A percentile compares a stretch with the other conserved stretches of the same genome.
These are phyloP conservation scores for Tringa solitaria DNA, from an alignment of 2,113 vertebrate species.

Conservation along the genomic window DNA sequence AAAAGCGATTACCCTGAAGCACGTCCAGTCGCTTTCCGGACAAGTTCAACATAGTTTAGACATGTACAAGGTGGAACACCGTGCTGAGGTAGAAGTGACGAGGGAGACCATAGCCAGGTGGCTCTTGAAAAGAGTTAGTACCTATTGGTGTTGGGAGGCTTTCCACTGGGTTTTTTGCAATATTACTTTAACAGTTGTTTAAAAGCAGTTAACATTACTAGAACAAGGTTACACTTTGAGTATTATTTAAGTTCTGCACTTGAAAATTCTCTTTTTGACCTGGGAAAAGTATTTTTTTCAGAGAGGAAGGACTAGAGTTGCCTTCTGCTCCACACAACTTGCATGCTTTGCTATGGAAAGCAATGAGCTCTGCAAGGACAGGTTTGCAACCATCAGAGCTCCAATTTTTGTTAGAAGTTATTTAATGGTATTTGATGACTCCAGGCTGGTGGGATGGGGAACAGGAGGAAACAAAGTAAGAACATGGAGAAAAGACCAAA, in stretches of 20 bases:
- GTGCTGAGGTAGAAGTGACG: background rate
- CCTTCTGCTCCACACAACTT: background rate
- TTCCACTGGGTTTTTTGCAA: background rate
- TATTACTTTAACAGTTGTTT: background rate
- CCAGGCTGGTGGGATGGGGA: background rate
- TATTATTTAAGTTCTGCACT: background rate
- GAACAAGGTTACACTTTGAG: background rate
- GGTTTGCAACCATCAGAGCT: background rate
- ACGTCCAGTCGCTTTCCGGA: background rate
- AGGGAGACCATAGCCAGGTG: background rate
- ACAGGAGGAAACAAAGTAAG: background rate
- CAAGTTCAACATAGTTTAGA: background rate
- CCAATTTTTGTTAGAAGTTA: background rate
- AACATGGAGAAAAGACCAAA: background rate
- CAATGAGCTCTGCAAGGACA: background rate
- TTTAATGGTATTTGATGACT: background rate
- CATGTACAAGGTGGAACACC: background rate
- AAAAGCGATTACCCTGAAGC: background rate
- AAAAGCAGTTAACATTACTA: background rate
- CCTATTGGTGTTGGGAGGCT: background rate
- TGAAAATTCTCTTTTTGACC: background rate
- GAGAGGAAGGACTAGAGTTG: background rate
- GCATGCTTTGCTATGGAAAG: background rate
- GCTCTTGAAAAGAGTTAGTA: background rate
- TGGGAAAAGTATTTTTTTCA: background rate